phyloP scores from a whole-genome alignment of 2,888 invertebrate species.

The Tinea semifulvella region DNA sequence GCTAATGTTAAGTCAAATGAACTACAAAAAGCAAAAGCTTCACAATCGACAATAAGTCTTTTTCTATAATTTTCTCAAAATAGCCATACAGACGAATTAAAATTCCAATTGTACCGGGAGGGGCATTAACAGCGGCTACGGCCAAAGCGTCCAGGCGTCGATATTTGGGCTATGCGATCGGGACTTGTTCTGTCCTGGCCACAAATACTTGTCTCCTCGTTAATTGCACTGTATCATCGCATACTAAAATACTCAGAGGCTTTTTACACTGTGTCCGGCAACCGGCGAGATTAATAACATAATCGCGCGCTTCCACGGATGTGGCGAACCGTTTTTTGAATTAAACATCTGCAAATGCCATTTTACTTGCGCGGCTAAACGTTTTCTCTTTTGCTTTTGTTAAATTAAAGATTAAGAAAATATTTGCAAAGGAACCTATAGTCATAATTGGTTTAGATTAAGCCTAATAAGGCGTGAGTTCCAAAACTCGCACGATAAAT shows the following conservation, averaged over 20 bases:
- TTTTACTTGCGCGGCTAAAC: neutral
- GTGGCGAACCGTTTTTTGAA: constrained; percentile 30
- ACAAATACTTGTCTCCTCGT: constrained; percentile 22
- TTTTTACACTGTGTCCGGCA: constrained; percentile 32
- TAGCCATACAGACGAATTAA: neutral
- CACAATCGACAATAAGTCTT: neutral
- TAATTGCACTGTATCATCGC: constrained; percentile 64
- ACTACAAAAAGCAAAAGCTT: neutral
- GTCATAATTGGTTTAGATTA: too few relatives aligned
- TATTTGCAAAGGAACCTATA: too few relatives aligned
- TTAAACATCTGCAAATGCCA: constrained; percentile 28
- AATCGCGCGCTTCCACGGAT: constrained; percentile 43
- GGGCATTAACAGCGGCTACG: constrained; percentile 15
- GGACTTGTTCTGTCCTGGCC: constrained; percentile 14
- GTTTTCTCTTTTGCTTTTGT: neutral
- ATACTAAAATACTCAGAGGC: constrained; percentile 59
- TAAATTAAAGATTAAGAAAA: too few relatives aligned
- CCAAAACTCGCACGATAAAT: too few relatives aligned
- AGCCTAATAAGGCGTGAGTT: too few relatives aligned
- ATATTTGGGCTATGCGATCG: constrained; percentile 26
- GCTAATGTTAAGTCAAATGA: neutral
- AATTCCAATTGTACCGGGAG: constrained; percentile 3
- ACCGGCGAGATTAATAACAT: constrained; percentile 48
- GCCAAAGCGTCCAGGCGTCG: constrained; percentile 18
- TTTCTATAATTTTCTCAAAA: constrained; percentile 11